Evolutionary conservation across 2,113 vertebrate species (phyloP), one percentile per base, ranked within the genome.

Genomic region (Gulo gulo): DNA sequence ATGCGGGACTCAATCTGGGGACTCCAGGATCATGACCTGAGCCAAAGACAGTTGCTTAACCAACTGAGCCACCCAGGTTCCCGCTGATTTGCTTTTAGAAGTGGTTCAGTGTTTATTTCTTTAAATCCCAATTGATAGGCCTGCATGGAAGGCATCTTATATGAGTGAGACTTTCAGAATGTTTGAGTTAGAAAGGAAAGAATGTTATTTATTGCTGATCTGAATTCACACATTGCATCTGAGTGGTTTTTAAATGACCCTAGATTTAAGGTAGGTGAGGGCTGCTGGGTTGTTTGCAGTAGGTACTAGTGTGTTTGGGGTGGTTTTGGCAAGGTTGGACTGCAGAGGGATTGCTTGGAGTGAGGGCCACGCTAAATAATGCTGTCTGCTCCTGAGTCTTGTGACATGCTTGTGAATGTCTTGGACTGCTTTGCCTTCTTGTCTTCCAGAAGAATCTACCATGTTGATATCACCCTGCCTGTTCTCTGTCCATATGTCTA

Each of bases 41-140:
- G 52, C 52, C 52, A 6, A 55, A 55, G 5, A 55, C 6, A 18
- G 52, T 55, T 55, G 52, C 52, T 55, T 55, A 55, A 55, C 52
- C 52, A 55, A 18, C 52, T 18, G 52, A 55, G 16, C 52, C 52
- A 18, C 52, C 52, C 16, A 55, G 52, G 15, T 55, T 55, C 52
- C 52, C 16, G 16, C 52, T 55, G 52, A 55, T 36, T 74, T 50
- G 55, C 55, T 93, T 92, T 67, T 55, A 63, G 82, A 76, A 76
- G 36, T 88, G 39, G 88, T 67, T 91, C 76, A 76, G 57, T 36
- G 73, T 91, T 90, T 94, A 29, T 55, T 93, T 67, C 16, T 89
- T 73, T 52, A 85, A 94, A 57, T 94, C 52, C 42, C 55, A 86
- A 7, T 91, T 65, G 92, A 94, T 85, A 90, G 71, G 61, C 86